Evolutionary conservation across 1,140 invertebrate genomes (phyloP).

Genomic region (Cardiocondyla obscurior): DNA sequence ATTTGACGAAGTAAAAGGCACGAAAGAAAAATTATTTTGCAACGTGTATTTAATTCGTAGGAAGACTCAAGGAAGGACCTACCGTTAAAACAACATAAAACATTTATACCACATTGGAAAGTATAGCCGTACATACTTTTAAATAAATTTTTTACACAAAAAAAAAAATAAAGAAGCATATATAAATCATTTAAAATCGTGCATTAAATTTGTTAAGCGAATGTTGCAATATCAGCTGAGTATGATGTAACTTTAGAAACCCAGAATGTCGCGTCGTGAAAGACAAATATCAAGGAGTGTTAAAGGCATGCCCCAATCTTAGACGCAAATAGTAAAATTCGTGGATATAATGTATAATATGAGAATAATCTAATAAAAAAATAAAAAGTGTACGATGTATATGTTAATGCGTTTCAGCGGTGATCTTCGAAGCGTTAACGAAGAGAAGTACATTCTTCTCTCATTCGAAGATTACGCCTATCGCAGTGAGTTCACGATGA

Average conservation of each 20-base stretch:
- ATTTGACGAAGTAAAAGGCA: neutral
- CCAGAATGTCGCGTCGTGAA: neutral
- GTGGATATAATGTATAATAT: conserved; percentile 13
- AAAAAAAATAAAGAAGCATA: conserved; percentile 8
- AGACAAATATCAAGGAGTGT: neutral
- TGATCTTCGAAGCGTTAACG: neutral
- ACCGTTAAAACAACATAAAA: conserved; percentile 17
- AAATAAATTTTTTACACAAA: conserved; percentile 37
- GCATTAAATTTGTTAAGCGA: neutral
- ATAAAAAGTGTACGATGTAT: neutral
- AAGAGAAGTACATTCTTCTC: neutral
- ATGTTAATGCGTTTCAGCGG: neutral
- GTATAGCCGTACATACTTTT: conserved; percentile 24
- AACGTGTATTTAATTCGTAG: neutral
- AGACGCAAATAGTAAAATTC: conserved; percentile 14
- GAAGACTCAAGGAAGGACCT: neutral
- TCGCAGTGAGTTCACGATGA: conserved; percentile 11
- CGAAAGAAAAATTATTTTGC: neutral
- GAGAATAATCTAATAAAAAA: neutral
- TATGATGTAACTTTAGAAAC: neutral
- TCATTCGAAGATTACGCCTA: conserved; percentile 6
- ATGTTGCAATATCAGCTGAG: neutral
- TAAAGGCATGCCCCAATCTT: neutral
- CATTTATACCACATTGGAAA: conserved; percentile 23
- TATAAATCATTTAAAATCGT: neutral